These are phyloP conservation scores for Cheiracanthium punctorium DNA, from an alignment of 2,888 invertebrate genomes.

Conservation along the genomic window DNA sequence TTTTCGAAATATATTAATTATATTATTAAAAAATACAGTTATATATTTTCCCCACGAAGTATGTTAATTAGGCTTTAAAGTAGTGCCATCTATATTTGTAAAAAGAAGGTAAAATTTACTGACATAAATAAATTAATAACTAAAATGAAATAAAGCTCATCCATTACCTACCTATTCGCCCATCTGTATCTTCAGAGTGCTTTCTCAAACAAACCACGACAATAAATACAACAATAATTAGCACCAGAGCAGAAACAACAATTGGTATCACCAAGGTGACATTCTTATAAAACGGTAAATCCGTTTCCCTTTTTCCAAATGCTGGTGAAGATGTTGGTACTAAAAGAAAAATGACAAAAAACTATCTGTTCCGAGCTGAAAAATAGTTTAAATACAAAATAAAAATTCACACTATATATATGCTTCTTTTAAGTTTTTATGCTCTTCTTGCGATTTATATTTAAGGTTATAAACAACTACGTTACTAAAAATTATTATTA, in stretches of 20 bases:
- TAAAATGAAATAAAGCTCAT: not conserved
- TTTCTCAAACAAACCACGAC: slow-evolving; percentile 50
- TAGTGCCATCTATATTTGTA: not conserved
- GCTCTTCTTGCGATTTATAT: too few species aligned
- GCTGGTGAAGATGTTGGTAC: slow-evolving; percentile 47
- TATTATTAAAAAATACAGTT: too few species aligned
- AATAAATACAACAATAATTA: slow-evolving; percentile 54
- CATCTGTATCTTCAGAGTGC: slow-evolving; percentile 48
- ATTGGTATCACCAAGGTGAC: slow-evolving; percentile 54
- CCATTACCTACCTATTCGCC: slow-evolving; percentile 33
- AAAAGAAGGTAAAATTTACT: not conserved
- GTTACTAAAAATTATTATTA: too few species aligned
- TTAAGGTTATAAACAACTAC: too few species aligned
- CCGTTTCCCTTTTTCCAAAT: slow-evolving; percentile 51
- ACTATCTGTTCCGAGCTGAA: too few species aligned
- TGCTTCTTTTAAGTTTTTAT: too few species aligned
- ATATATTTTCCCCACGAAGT: too few species aligned
- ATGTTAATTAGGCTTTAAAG: too few species aligned
- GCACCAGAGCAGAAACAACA: slow-evolving; percentile 50
- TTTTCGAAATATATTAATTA: too few species aligned
- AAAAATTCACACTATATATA: too few species aligned
- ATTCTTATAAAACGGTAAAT: slow-evolving; percentile 59
- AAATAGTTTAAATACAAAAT: too few species aligned
- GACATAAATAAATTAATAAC: not conserved
- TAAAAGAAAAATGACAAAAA: slow-evolving; percentile 19